Percentiles rank a stretch among this genome's conserved stretches.
Conservation (phyloP, 2,113 vertebrate species). For the Embiotoca jacksoni region DNA sequence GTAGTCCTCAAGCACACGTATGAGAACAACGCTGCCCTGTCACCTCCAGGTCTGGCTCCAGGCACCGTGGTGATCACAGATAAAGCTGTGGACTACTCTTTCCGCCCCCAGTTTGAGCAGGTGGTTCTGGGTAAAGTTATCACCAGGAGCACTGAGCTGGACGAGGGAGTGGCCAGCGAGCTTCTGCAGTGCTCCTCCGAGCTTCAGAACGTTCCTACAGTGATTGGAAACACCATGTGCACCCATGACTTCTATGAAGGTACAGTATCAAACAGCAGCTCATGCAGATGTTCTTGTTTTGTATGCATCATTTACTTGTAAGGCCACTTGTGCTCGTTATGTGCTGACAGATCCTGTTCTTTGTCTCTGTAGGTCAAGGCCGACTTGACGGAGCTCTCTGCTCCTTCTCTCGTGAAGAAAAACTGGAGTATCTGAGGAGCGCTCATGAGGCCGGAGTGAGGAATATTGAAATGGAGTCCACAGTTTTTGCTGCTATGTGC, state of each 20-base stretch:
- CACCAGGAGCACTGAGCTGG: slow-evolving; percentile 87
- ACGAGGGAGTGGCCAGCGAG: slow-evolving; percentile 84
- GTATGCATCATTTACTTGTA: neutral
- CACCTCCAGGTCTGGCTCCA: slow-evolving; percentile 80
- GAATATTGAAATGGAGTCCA: slow-evolving; percentile 93
- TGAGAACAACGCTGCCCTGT: neutral
- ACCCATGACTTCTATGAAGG: slow-evolving; percentile 93
- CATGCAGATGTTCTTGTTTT: neutral
- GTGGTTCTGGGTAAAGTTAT: slow-evolving; percentile 89
- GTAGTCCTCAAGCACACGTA: neutral
- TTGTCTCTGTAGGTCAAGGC: slow-evolving; percentile 84
- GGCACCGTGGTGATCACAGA: slow-evolving; percentile 90
- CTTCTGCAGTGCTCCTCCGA: slow-evolving; percentile 87
- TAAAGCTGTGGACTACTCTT: slow-evolving; percentile 87
- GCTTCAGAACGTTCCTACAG: slow-evolving; percentile 76
- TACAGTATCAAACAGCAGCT: slow-evolving; percentile 51
- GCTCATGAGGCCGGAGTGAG: slow-evolving; percentile 85
- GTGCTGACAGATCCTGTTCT: slow-evolving; percentile 21
- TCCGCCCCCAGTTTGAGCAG: slow-evolving; percentile 87
- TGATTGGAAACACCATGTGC: slow-evolving; percentile 89
- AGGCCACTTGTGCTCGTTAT: neutral
- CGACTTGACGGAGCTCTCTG: slow-evolving; percentile 89
- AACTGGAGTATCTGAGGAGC: slow-evolving; percentile 88
- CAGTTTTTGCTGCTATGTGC: slow-evolving; percentile 90
- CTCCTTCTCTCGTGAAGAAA: slow-evolving; percentile 90